Base-by-base conservation (phyloP, 2,888 invertebrate genomes). In the Nezara viridula region DNA sequence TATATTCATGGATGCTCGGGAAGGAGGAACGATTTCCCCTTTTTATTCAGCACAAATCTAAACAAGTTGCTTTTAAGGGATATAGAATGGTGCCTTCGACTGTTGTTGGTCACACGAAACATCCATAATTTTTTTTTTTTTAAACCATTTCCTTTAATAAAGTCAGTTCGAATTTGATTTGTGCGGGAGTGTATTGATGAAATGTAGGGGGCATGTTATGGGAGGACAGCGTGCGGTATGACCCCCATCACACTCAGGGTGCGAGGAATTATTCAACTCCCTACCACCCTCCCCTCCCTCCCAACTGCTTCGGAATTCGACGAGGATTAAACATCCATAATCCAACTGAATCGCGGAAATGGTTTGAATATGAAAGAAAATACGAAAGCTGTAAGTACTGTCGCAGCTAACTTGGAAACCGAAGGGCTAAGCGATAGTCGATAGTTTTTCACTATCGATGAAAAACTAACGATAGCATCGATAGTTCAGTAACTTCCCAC, bases 311-410 rank as follows among this genome's bases (percentile, higher is more conserved):
- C 7, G 12, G 27, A 60, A 66, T 66, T 66, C 66, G 32, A 32
- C 66, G 32, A 19, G 66, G 66, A 66, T 66, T 66, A 66, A 66
- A 66, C 66, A 66, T 66, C 27, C 66, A 66, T 66, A 19, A 66
- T 66, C 66, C 66, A 55, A 1, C 27, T 2, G 16, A 66, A 66
- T 19, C 32, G 32, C 16, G 27, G 19, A 19, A 66, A 32, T 19
- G 32, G n/a, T 10, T 10, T 5, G 60, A 60, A 60, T 44, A 44
- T 44, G 44, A 44, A 44, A 10, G 44, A 44, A 10, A 44, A 44
- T n/a, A n/a, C n/a, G n/a, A n/a, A n/a, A n/a, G n/a, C n/a, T n/a
- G n/a, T n/a, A n/a, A n/a, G n/a, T n/a, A n/a, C n/a, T n/a, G n/a
- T n/a, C n/a, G n/a, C n/a, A n/a, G n/a, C n/a, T n/a, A n/a, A n/a